Percentiles rank a stretch among this genome's conserved stretches.
phyloP scores from a whole-genome alignment of 2,888 invertebrate genomes.

The Reticulitermes lucifugus region DNA sequence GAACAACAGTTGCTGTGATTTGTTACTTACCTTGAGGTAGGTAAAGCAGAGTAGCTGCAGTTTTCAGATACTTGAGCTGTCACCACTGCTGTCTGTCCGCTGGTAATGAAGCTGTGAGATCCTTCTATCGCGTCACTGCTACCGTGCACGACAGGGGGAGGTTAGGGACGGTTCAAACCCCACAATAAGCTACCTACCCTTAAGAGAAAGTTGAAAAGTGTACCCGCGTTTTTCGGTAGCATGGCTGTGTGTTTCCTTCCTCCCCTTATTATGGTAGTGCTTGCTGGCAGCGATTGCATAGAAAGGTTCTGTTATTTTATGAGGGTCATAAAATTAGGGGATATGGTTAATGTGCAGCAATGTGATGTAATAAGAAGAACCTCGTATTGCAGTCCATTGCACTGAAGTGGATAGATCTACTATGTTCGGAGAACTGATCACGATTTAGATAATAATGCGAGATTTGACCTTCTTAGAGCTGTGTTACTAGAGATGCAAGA shows the following conservation, averaged over 20 bases:
- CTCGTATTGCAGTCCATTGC: too few species aligned
- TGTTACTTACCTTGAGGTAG: neutral
- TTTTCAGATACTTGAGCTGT: conserved; percentile 12
- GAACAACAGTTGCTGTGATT: too few species aligned
- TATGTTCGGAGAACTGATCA: too few species aligned
- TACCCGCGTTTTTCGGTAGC: conserved; percentile 24
- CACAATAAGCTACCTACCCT: conserved; percentile 8
- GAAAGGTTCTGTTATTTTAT: neutral
- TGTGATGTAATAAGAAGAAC: too few species aligned
- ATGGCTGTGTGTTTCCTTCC: neutral
- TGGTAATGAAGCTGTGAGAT: conserved; percentile 41
- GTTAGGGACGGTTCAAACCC: conserved; percentile 1
- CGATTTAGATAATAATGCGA: too few species aligned
- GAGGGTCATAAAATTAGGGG: neutral
- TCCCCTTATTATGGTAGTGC: neutral
- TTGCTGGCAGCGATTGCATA: neutral
- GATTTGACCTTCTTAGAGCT: too few species aligned
- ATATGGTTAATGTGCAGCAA: too few species aligned
- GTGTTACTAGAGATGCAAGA: too few species aligned
- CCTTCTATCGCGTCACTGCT: neutral
- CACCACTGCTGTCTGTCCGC: conserved; percentile 20
- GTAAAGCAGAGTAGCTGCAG: neutral
- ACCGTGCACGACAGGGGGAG: neutral
- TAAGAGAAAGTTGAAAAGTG: conserved; percentile 35
- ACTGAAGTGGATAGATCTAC: too few species aligned